Percentiles rank a stretch among this genome's conserved stretches.
These are phyloP conservation scores for Proisotoma minuta DNA, from an alignment of 2,888 invertebrate species.

Conservation along the genomic window DNA sequence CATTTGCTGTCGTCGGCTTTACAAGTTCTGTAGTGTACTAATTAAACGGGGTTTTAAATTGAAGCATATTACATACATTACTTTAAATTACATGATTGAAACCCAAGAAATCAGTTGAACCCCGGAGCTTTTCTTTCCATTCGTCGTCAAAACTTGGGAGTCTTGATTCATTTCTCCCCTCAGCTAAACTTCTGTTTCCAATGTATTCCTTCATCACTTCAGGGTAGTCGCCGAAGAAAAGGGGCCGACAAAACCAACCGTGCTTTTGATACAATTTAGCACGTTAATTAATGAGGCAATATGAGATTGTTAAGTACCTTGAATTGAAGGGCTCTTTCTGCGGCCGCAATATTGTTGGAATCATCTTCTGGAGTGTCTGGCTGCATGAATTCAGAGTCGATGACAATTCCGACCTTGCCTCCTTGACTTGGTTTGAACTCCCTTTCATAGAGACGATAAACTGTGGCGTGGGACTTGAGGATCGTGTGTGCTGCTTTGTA, in stretches of 20 bases:
- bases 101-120: too few relatives aligned
- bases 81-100: background rate
- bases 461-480: conserved; percentile 20
- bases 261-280: conserved; percentile 14
- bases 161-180: conserved; percentile 38
- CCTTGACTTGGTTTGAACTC: conserved; percentile 12
- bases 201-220: conserved; percentile 37
- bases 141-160: conserved; percentile 38
- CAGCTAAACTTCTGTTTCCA: conserved; percentile 31
- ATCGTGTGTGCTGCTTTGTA: conserved; percentile 26
- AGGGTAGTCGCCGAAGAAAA: conserved; percentile 44
- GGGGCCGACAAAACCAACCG: conserved; percentile 40
- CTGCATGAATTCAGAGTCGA: conserved; percentile 31
- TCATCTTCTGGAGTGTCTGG: conserved; percentile 19
- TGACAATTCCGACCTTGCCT: conserved; percentile 20
- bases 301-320: too few relatives aligned
- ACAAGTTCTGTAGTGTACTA: conserved; percentile 50
- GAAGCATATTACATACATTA: background rate
- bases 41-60: too few relatives aligned
- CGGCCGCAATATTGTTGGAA: conserved; percentile 23
- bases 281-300: background rate
- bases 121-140: conserved; percentile 5
- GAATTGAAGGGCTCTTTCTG: conserved; percentile 26
- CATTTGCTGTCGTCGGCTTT: conserved; percentile 10
- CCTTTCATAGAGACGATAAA: conserved; percentile 23